A percentile compares a stretch with the other conserved stretches of the same genome.
Conservation (phyloP, 2,113 vertebrate species). For the Cyanistes caeruleus region DNA sequence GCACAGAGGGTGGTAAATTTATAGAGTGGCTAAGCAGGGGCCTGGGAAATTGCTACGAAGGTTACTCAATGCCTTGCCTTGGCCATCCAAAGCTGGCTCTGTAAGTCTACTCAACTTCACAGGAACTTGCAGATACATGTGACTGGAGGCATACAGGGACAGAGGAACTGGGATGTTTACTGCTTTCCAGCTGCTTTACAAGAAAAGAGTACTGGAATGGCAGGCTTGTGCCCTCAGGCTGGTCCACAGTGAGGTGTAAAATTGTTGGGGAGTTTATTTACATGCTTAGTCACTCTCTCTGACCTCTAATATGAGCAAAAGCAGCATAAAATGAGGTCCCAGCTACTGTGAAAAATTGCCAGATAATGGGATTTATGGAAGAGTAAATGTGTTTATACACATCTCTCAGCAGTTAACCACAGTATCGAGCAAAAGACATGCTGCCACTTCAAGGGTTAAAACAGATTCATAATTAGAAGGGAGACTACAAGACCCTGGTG, state of each 20-base stretch:
- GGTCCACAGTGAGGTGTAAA: background rate
- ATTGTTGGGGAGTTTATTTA: background rate
- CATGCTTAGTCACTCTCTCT: background rate
- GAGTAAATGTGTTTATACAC: background rate
- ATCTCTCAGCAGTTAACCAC: background rate
- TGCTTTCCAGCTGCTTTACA: background rate
- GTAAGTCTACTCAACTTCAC: background rate
- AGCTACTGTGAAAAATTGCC: background rate
- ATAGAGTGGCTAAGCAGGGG: background rate
- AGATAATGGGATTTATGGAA: background rate
- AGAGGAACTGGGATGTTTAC: background rate
- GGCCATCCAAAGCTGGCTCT: background rate
- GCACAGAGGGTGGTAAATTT: background rate
- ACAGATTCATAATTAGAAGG: background rate
- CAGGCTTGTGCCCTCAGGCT: background rate
- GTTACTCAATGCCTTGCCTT: background rate
- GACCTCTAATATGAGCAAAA: background rate
- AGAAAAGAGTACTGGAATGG: rapidly evolving
- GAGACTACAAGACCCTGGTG: background rate
- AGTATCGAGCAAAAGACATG: background rate
- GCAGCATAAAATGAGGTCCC: background rate
- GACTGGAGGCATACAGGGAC: background rate
- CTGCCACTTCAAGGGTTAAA: background rate
- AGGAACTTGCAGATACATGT: background rate
- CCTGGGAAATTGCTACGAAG: rapidly evolving